Percentiles rank a stretch among this genome's conserved stretches.
phyloP scores from a whole-genome alignment of 2,113 vertebrate genomes.

The Chionodraco myersi region DNA sequence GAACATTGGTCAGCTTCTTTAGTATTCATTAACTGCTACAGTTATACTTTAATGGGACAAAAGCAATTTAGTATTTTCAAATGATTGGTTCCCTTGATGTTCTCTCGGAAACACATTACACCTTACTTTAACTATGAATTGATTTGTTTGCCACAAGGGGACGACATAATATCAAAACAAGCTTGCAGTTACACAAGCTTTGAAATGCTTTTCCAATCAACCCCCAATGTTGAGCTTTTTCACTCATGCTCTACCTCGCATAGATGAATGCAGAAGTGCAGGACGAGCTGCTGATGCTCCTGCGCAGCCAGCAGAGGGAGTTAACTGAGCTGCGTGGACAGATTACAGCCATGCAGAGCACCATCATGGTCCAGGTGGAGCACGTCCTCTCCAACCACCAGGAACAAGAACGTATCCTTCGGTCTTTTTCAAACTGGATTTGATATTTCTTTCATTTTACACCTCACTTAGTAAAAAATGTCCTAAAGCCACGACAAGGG shows the following conservation, averaged over 20 bases:
- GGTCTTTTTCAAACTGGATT: no score
- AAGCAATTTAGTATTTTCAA: neutral
- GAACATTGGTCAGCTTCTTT: neutral
- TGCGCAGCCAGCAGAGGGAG: conserved; percentile 94
- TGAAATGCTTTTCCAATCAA: neutral
- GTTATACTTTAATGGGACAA: neutral
- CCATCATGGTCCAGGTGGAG: conserved; percentile 91
- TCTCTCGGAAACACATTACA: neutral
- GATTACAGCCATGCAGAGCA: conserved; percentile 90
- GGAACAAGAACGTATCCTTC: conserved; percentile 97
- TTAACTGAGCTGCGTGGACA: conserved; percentile 89
- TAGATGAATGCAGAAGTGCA: conserved; percentile 87
- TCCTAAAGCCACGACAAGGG: neutral
- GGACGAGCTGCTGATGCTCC: conserved; percentile 89
- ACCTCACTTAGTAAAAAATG: neutral
- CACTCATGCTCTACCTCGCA: conserved; percentile 6
- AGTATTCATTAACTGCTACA: neutral
- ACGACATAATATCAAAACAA: neutral
- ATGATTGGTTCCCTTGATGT: neutral
- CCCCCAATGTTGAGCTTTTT: neutral
- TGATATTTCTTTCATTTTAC: no score
- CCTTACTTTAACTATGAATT: neutral
- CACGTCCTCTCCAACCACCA: conserved; percentile 89
- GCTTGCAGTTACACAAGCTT: neutral
- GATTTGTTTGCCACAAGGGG: neutral